Base-by-base conservation (phyloP, 2,888 invertebrate species). In the Ophioninae sp. region DNA sequence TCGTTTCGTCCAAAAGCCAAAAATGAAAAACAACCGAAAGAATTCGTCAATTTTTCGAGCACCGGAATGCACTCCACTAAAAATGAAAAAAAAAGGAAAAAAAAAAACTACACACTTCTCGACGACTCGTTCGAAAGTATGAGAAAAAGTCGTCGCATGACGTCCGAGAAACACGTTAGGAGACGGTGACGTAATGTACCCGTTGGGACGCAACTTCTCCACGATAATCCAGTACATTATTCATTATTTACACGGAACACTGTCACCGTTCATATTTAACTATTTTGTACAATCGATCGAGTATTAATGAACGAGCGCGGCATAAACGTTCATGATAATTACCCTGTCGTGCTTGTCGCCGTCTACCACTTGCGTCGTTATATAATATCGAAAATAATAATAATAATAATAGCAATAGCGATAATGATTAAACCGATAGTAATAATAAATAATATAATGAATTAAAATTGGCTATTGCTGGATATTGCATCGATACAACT, bases 241-340 rank as follows among this genome's bases (percentile, higher is more conserved):
- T 59, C 10, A 59, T 59, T 20, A 59, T 59, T 9, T 59, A 59
- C 59, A 59, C 59, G 59, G 51, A 51, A 51, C 51, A 51, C 51
- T 13, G 51, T 51, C 51, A 51, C 51, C 51, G 51, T 51, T 51
- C 51, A 51, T 51, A 51, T 51, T 51, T 51, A 51, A 51, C 51
- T 51, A 51, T 51, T 51, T 51, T 51, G 6, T 51, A 17, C 51
- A 2, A 51, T 51, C 51, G 51, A 37, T 17, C 17, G 30, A 64
- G 23, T 64, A 64, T 64, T 64, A 37, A 51, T 51, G 51, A 6
- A 51, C 51, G 17, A 51, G 17, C 17, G 17, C 13, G 17, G 17
- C 17, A 17, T 13, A 51, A 51, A 3, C 17, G 17, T 10, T 51
- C 13, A 51, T 17, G 51, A 51, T 51, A 51, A 51, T 51, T 51